A percentile compares a stretch with the other conserved stretches of the same genome.
Evolutionary conservation across 1,140 invertebrate species (phyloP).

Genomic region (Drosophila gunungcola): DNA sequence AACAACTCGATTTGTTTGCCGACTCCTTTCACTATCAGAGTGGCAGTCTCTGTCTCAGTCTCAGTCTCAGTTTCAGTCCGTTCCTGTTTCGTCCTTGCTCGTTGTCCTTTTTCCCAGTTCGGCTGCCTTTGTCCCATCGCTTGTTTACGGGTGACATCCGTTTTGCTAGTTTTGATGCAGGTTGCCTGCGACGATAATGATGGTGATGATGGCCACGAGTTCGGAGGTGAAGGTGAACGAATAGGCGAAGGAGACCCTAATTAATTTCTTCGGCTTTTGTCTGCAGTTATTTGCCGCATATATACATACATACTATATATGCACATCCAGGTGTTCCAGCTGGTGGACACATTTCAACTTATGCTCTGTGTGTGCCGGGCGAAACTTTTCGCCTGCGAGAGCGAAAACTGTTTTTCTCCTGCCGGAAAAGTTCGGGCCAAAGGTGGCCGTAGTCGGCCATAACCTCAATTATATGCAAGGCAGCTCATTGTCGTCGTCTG

Average conservation of each 20-base stretch:
- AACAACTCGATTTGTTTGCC: conserved; percentile 63
- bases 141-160: conserved; percentile 51
- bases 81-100: background rate
- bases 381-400: conserved; percentile 19
- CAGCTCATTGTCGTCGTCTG: conserved; percentile 42
- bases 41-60: too few species aligned
- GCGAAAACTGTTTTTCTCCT: conserved; percentile 27
- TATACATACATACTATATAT: conserved; percentile 22
- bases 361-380: conserved; percentile 32
- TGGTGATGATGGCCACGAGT: conserved; percentile 19
- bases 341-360: conserved; percentile 57
- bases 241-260: conserved; percentile 32
- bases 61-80: background rate
- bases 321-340: conserved; percentile 15
- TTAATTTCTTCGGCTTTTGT: conserved; percentile 59
- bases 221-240: background rate
- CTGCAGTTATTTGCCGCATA: conserved; percentile 53
- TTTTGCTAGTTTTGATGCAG: conserved; percentile 48
- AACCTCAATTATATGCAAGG: conserved; percentile 71
- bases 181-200: conserved; percentile 33
- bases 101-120: background rate
- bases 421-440: conserved; percentile 39
- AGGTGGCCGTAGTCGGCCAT: conserved; percentile 49
- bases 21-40: conserved; percentile 7
- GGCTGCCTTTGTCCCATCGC: conserved; percentile 15